Evolutionary conservation across 2,888 invertebrate species (phyloP).

Genomic region (Peribatodes rhomboidaria): DNA sequence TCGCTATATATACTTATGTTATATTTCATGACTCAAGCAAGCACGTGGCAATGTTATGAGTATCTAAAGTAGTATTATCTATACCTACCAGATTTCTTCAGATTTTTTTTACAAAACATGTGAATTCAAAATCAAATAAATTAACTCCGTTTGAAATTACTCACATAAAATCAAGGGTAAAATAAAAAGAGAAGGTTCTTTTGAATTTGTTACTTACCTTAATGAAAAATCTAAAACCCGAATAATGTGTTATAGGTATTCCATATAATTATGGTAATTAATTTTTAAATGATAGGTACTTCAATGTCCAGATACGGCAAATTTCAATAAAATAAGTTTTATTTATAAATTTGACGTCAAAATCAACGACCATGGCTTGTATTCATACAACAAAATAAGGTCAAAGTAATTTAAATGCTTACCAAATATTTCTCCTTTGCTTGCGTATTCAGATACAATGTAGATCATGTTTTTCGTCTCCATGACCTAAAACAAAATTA

Average conservation of each 20-base stretch:
- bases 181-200: too few species aligned
- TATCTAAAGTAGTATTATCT: neutral
- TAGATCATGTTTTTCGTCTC: conserved; percentile 99
- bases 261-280: neutral
- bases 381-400: conserved; percentile 41
- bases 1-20: neutral
- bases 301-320: neutral
- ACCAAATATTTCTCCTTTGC: conserved; percentile 99
- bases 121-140: neutral
- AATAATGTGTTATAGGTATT: too few species aligned
- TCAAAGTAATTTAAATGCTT: conserved; percentile 67
- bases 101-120: neutral
- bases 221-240: too few species aligned
- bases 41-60: neutral
- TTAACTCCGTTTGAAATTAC: too few species aligned
- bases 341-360: conserved; percentile 3
- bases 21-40: conserved; percentile 3
- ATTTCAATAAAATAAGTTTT: neutral
- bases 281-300: too few species aligned
- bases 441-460: conserved; percentile 98
- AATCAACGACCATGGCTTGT: conserved; percentile 9
- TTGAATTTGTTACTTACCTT: too few species aligned
- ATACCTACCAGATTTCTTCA: neutral
- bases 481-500: conserved; percentile 92
- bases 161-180: too few species aligned